Evolutionary conservation across 2,113 vertebrate species (phyloP).

Genomic region (Entelurus aequoreus): DNA sequence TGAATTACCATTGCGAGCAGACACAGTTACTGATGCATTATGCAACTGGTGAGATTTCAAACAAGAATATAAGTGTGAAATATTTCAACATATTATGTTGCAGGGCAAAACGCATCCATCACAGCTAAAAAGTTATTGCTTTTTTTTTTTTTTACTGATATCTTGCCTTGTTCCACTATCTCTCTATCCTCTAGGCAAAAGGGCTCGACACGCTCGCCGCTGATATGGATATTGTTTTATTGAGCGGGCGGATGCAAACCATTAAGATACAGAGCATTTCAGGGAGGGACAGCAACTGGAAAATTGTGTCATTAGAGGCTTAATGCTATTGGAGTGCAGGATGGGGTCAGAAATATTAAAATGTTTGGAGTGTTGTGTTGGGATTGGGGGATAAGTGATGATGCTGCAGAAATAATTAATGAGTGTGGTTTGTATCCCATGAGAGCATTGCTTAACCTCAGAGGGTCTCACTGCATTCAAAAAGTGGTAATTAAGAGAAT

Average conservation of each 20-base stretch:
- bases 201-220: slow-evolving; percentile 2
- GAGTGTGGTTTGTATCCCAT: background rate
- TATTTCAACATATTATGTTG: background rate
- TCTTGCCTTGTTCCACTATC: slow-evolving; percentile 2
- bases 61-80: background rate
- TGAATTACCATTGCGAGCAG: slow-evolving; percentile 15
- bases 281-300: background rate
- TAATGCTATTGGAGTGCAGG: background rate
- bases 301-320: slow-evolving; percentile 6
- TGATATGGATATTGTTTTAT: slow-evolving; percentile 24
- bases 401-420: background rate
- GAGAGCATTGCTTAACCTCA: background rate
- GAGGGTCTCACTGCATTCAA: background rate
- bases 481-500: too few relatives aligned
- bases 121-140: slow-evolving; percentile 6
- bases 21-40: slow-evolving; percentile 3
- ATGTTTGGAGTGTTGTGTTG: background rate
- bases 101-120: slow-evolving; percentile 7
- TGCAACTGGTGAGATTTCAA: slow-evolving; percentile 3
- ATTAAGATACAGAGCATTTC: slow-evolving; percentile 5
- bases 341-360: slow-evolving; percentile 1
- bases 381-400: background rate
- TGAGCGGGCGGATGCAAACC: slow-evolving; percentile 4
- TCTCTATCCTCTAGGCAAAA: background rate
- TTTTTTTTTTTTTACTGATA: background rate